Base-by-base conservation (phyloP, 2,113 vertebrate genomes). In the Barnardius zonarius region DNA sequence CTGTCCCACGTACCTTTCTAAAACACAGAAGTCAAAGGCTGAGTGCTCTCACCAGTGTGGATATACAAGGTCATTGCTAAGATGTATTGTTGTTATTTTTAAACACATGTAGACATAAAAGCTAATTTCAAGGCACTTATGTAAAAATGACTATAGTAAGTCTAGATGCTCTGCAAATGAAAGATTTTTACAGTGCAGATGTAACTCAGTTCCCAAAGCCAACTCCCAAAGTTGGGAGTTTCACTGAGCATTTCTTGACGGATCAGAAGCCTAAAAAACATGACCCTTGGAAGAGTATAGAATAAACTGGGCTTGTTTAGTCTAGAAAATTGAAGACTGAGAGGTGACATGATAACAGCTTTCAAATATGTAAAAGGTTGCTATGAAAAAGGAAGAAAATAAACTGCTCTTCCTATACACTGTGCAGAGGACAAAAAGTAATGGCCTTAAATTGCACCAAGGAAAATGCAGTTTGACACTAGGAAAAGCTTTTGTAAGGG, bases 371-470 rank as follows among this genome's bases (percentile, higher is more conserved):
- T 75, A 68, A 84, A 80, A 86, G 18, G 16, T 75, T 94, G 61
- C 43, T 52, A 52, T 2, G 5, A 63, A 75, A 81, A 90, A 85
- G 12, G 51, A 72, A 54, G 30, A 57, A 91, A 72, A 93, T 82
- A 91, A 94, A 91, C 48, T 48, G 37, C 18, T 83, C 33, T 85
- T 67, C 73, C 62, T 61, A 86, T 13, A 51, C 25, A 9, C 59
- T 84, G 80, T 35, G 33, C 17, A 86, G 35, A 82, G 51, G 33
- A 82, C 55, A 89, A 86, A 93, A 88, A 77, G 52, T 88, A 91
- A 94, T 70, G 54, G 51, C 16, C 64, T 86, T 82, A 91, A 96
- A 93, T 61, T 91, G 73, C 48, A 86, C n/a, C 30, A 64, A 81
- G 20, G 17, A 78, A 83, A 91, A 72, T 78, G 92, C 6, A 24